Conservation (phyloP, 2,888 invertebrate species). For the Sicus ferrugineus region DNA sequence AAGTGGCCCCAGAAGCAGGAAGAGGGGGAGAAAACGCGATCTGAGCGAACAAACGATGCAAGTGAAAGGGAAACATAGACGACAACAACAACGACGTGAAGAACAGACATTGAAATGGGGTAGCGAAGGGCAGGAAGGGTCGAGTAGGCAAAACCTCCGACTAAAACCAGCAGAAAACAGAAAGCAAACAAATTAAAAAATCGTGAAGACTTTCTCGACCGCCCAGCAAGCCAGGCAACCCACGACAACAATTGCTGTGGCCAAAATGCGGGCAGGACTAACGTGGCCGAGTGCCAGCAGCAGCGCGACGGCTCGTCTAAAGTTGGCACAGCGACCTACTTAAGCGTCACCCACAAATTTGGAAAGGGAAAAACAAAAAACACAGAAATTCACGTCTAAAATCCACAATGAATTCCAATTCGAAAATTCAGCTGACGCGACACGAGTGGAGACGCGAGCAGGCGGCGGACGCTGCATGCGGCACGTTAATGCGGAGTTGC, state of each 20-base stretch:
- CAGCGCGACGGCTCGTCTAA: neutral
- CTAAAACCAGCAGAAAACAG: no score
- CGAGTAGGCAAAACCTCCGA: no score
- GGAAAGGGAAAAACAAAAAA: neutral
- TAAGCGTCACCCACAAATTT: slow-evolving; percentile 12
- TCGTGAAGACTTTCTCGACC: no score
- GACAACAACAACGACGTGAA: no score
- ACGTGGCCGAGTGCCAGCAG: slow-evolving; percentile 1
- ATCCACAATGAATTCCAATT: neutral
- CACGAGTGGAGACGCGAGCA: no score
- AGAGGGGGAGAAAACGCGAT: neutral
- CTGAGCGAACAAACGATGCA: slow-evolving; percentile 2
- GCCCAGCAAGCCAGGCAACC: no score
- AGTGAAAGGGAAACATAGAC: slow-evolving; percentile 20
- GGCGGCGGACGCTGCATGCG: neutral
- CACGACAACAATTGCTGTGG: no score
- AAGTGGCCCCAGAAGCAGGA: slow-evolving; percentile 1
- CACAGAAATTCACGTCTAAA: neutral
- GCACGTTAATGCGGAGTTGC: neutral
- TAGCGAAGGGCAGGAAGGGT: no score
- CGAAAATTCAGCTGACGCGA: neutral
- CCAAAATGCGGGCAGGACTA: slow-evolving; percentile 12
- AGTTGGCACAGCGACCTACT: slow-evolving; percentile 22
- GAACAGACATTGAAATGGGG: no score
- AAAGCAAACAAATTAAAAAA: no score